Evolutionary conservation across 64 coral and sea anemone genomes (phyloP).

Genomic region (Porites lutea): DNA sequence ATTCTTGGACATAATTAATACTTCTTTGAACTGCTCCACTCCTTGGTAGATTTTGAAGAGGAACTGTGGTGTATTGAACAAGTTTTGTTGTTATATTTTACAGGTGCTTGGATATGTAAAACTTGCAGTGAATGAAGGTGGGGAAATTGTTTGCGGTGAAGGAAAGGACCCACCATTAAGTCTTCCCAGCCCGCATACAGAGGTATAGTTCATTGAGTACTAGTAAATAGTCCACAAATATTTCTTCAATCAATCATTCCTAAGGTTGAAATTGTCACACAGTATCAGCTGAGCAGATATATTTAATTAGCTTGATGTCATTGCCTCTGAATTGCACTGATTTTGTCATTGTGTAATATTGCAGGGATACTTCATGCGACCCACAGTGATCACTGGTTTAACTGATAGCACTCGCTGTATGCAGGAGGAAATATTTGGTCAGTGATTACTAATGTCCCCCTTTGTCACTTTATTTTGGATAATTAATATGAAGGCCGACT

Average conservation of each 20-base stretch:
- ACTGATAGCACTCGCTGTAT: slow-evolving; percentile 72
- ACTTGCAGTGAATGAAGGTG: slow-evolving; percentile 78
- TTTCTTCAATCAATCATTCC: no score
- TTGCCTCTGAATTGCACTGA: not conserved
- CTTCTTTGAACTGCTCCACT: no score
- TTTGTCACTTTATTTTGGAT: not conserved
- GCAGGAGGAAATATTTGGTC: slow-evolving; percentile 96
- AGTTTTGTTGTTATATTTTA: not conserved
- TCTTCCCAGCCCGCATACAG: slow-evolving; percentile 55
- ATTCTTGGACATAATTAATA: no score
- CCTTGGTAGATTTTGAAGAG: no score
- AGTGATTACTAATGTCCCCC: not conserved
- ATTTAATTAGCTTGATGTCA: no score
- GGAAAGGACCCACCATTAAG: slow-evolving; percentile 67
- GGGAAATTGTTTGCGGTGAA: slow-evolving; percentile 73
- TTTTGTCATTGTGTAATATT: not conserved
- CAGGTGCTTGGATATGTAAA: slow-evolving; percentile 84
- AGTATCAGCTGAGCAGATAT: no score
- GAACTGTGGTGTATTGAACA: not conserved
- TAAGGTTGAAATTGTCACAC: no score
- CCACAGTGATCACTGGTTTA: slow-evolving; percentile 83
- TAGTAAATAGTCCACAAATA: not conserved
- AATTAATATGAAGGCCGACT: not conserved
- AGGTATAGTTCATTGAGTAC: slow-evolving; percentile 21
- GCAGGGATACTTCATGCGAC: slow-evolving; percentile 91